These are phyloP conservation scores for Eublepharis macularius DNA, from an alignment of 2,113 vertebrate genomes.

Conservation along the genomic window DNA sequence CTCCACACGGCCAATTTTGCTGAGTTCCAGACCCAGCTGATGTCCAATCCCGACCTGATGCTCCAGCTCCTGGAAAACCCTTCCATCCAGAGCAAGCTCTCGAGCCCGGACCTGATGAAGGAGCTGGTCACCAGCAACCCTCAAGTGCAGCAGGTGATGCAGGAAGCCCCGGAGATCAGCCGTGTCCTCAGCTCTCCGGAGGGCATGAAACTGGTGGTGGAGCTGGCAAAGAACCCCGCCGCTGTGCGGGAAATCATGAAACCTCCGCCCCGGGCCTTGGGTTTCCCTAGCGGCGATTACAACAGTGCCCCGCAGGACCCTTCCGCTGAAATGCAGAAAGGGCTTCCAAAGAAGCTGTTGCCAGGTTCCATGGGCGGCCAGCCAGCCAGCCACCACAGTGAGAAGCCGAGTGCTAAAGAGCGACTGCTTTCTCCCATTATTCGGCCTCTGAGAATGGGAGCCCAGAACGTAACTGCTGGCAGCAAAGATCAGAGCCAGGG, in stretches of 20 bases:
- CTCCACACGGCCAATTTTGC: conserved; percentile 38
- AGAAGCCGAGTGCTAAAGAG: background rate
- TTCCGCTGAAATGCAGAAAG: conserved; percentile 88
- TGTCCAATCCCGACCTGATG: conserved; percentile 59
- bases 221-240: conserved; percentile 87
- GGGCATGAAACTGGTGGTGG: conserved; percentile 89
- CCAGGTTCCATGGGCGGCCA: conserved; percentile 61
- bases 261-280: conserved; percentile 86
- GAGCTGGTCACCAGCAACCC: conserved; percentile 90
- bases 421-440: background rate
- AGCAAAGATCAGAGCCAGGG: conserved; percentile 72
- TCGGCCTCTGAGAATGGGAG: background rate
- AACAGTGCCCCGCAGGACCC: conserved; percentile 78
- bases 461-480: conserved; percentile 58
- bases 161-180: conserved; percentile 88
- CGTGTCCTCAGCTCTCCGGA: conserved; percentile 92
- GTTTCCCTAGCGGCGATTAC: conserved; percentile 88
- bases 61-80: conserved; percentile 86
- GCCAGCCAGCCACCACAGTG: accelerated
- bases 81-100: conserved; percentile 88
- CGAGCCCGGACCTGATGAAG: conserved; percentile 83
- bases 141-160: conserved; percentile 88
- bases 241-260: conserved; percentile 95
- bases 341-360: conserved; percentile 85
- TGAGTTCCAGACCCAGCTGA: conserved; percentile 48